These are phyloP conservation scores for Progne subis DNA, from an alignment of 2,113 vertebrate genomes.

Conservation along the genomic window DNA sequence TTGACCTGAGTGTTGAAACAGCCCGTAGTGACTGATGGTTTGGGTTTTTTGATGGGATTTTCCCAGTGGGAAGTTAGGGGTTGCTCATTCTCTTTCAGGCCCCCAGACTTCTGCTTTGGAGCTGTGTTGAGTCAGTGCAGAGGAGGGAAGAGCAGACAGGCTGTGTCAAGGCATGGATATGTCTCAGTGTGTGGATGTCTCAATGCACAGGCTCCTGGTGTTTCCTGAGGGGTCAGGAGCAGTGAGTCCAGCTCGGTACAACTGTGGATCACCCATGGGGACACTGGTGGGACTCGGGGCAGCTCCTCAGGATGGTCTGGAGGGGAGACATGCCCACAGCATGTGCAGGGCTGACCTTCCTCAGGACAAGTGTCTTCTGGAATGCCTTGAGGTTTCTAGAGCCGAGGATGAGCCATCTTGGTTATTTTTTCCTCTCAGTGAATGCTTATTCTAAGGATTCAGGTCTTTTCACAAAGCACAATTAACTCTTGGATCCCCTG, in stretches of 20 bases:
- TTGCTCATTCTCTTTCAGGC: not conserved
- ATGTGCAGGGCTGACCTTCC: not conserved
- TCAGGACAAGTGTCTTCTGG: not conserved
- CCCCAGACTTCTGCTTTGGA: not conserved
- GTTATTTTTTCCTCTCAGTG: not conserved
- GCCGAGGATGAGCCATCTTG: not conserved
- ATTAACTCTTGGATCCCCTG: not conserved
- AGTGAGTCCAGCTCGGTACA: fast-evolving
- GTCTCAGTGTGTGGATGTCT: not conserved
- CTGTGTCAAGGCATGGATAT: not conserved
- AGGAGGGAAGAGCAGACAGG: not conserved
- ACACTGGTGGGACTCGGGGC: not conserved
- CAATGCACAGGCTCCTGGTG: not conserved
- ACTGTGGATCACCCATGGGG: fast-evolving
- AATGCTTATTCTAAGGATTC: not conserved
- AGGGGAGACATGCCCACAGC: not conserved
- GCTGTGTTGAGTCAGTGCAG: not conserved
- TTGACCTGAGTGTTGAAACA: not conserved
- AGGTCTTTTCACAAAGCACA: fast-evolving
- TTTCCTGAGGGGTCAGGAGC: not conserved
- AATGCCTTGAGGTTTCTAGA: not conserved
- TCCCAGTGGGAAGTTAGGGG: not conserved
- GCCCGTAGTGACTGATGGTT: fast-evolving
- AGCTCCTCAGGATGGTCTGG: fast-evolving
- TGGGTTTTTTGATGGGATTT: not conserved